Percentiles rank a stretch among this genome's conserved stretches.
Evolutionary conservation across 2,888 invertebrate genomes (phyloP).

Genomic region (Torymus aiolomorphi): DNA sequence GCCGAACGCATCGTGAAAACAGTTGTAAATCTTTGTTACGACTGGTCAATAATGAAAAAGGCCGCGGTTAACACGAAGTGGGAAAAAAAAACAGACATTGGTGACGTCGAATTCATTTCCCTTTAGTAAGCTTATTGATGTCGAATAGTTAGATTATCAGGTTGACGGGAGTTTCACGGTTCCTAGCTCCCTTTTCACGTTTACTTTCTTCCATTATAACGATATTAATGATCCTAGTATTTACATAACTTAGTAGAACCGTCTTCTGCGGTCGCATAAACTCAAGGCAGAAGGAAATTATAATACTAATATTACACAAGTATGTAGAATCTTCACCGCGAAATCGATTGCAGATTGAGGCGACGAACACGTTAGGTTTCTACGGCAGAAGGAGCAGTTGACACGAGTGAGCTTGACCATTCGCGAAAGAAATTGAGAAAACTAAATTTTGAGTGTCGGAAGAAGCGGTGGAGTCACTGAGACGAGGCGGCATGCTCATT

Average conservation of each 20-base stretch:
- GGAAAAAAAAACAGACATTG: constrained; percentile 57
- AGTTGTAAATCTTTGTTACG: constrained; percentile 33
- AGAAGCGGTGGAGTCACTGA: constrained; percentile 13
- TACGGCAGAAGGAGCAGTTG: neutral
- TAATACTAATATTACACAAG: constrained; percentile 70
- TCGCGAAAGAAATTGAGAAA: neutral
- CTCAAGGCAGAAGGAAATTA: constrained; percentile 58
- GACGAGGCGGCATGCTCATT: constrained; percentile 60
- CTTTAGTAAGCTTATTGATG: constrained; percentile 45
- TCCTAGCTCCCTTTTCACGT: constrained; percentile 58
- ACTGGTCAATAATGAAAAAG: constrained; percentile 55
- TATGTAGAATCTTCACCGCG: constrained; percentile 59
- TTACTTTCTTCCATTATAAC: constrained; percentile 60
- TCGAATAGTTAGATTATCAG: constrained; percentile 61
- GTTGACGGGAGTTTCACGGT: constrained; percentile 63
- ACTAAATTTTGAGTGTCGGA: constrained; percentile 48
- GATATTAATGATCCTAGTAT: constrained; percentile 66
- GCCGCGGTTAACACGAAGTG: constrained; percentile 39
- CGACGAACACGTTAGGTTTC: neutral
- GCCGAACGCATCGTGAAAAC: constrained; percentile 51
- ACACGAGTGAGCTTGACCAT: neutral
- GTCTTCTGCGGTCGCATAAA: constrained; percentile 58
- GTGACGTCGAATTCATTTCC: constrained; percentile 47
- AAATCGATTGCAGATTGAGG: constrained; percentile 50
- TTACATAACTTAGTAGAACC: constrained; percentile 64